These are phyloP conservation scores for Micrasema minimum DNA, from an alignment of 1,140 invertebrate genomes.

Conservation along the genomic window DNA sequence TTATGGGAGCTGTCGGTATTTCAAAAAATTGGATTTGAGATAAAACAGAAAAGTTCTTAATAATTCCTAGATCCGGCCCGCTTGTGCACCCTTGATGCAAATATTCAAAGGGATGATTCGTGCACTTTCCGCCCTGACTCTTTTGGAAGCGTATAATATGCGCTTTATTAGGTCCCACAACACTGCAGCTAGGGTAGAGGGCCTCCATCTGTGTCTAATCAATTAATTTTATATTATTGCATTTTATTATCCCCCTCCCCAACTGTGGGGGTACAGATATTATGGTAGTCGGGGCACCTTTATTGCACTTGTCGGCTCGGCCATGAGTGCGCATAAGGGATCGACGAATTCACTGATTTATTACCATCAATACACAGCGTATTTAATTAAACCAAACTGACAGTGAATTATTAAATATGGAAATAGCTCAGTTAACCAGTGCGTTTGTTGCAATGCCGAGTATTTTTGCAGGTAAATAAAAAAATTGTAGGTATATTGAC, in stretches of 20 bases:
- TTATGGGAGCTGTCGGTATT: too few relatives aligned
- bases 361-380: constrained; percentile 1
- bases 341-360: constrained; percentile 18
- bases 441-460: too few relatives aligned
- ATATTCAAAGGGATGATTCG: constrained; percentile 18
- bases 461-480: too few relatives aligned
- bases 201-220: constrained; percentile 50
- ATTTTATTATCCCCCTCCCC: constrained; percentile 47
- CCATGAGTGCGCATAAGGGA: constrained; percentile 30
- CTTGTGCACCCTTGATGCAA: background rate
- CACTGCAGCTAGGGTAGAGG: constrained; percentile 25
- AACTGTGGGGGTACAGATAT: background rate
- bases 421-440: too few relatives aligned
- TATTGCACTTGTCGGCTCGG: constrained; percentile 44
- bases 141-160: constrained; percentile 49
- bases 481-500: too few relatives aligned
- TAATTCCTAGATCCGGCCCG: background rate
- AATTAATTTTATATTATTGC: constrained; percentile 54
- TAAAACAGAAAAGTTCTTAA: too few relatives aligned
- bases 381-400: constrained; percentile 17
- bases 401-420: too few relatives aligned
- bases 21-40: too few relatives aligned
- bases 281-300: constrained; percentile 17
- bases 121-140: constrained; percentile 4
- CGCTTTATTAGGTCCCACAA: constrained; percentile 52